Conservation (phyloP, 2,113 vertebrate species). For the Sakesphorus luctuosus region DNA sequence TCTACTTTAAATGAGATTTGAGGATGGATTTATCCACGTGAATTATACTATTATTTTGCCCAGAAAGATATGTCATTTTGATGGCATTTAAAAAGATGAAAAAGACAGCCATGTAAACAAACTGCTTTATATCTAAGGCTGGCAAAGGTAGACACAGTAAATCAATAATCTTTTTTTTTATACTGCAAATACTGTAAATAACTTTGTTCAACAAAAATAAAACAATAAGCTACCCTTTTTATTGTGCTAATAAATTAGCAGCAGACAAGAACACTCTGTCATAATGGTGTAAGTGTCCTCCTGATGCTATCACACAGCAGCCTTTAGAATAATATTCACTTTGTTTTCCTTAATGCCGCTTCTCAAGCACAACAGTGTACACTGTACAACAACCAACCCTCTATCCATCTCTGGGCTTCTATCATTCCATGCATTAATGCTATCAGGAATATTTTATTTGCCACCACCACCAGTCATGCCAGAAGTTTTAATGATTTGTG, state of each 20-base stretch:
- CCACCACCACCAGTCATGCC: background rate
- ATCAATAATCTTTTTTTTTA: slow-evolving; percentile 7
- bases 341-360: background rate
- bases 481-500: background rate
- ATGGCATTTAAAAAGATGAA: slow-evolving; percentile 38
- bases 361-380: background rate
- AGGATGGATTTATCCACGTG: background rate
- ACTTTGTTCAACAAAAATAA: slow-evolving; percentile 27
- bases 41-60: slow-evolving; percentile 9
- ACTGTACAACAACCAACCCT: background rate
- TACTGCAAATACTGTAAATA: slow-evolving; percentile 38
- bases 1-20: slow-evolving; percentile 51
- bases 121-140: slow-evolving; percentile 11
- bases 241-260: slow-evolving; percentile 45
- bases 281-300: background rate
- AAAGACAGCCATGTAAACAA: slow-evolving; percentile 28
- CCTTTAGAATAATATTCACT: background rate
- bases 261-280: slow-evolving; percentile 17
- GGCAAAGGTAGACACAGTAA: slow-evolving; percentile 54
- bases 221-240: slow-evolving; percentile 24
- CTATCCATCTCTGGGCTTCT: background rate
- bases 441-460: background rate
- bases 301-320: background rate
- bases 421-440: background rate
- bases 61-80: slow-evolving; percentile 35